These are phyloP conservation scores for Sinocyclocheilus anophthalmus DNA, from an alignment of 2,113 vertebrate species.

Conservation along the genomic window DNA sequence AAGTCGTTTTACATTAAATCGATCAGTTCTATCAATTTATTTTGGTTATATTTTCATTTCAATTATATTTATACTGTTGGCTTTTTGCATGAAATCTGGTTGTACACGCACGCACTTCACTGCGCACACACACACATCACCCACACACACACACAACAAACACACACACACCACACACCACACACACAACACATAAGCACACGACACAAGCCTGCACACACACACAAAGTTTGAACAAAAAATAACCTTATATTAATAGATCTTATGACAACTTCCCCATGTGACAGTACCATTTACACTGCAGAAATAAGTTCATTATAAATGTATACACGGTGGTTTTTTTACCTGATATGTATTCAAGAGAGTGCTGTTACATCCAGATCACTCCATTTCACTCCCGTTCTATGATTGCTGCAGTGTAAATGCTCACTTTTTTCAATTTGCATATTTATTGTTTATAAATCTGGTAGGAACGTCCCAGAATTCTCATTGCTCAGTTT, in stretches of 20 bases:
- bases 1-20: not conserved
- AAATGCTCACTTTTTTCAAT: constrained; percentile 66
- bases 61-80: not conserved
- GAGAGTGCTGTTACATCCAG: not conserved
- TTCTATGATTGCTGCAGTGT: constrained; percentile 65
- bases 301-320: not conserved
- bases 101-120: too few relatives aligned
- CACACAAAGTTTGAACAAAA: not conserved
- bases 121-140: too few relatives aligned
- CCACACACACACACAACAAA: too few relatives aligned
- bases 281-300: not conserved
- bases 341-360: constrained; percentile 66
- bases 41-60: too few relatives aligned
- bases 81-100: too few relatives aligned
- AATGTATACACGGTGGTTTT: not conserved
- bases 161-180: too few relatives aligned
- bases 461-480: constrained; percentile 74
- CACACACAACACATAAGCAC: too few relatives aligned
- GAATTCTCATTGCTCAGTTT: constrained; percentile 74
- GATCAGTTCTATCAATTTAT: too few relatives aligned
- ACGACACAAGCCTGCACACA: too few relatives aligned
- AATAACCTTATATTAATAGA: not conserved
- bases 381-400: not conserved
- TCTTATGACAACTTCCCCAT: not conserved
- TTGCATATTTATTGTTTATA: constrained; percentile 76